Evolutionary conservation across 2,888 invertebrate species (phyloP), one percentile per base, ranked within the genome.

Genomic region (Dynastes hyllus): DNA sequence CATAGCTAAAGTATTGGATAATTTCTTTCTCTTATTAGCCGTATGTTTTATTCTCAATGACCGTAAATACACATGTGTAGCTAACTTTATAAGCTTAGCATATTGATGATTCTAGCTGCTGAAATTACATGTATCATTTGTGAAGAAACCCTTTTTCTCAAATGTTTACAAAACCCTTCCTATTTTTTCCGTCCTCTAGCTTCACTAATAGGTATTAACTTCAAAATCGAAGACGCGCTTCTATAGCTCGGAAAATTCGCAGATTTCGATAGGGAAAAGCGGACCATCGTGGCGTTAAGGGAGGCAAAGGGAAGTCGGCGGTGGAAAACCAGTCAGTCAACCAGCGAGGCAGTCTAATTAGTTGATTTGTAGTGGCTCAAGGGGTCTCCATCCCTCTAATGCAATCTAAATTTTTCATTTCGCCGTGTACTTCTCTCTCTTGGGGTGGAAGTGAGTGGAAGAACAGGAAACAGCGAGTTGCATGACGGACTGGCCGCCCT

Each of bases 351-450:
- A 87, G 86, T 88, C 89, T 90, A 90, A 89, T 90, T 90, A 90
- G 89, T 89, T 89, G 89, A 90, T 90, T 89, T 89, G 89, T 89
- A 90, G 90, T 89, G 88, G 89, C 88, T 88, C 87, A 86, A 88
- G 88, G 88, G 88, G 88, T 85, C 87, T 86, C 87, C 87, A 87
- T 87, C 87, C 88, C 88, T 88, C 87, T 88, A 88, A 89, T 89
- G 89, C 89, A 90, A 90, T 90, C 89, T 89, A 89, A 90, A 90
- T 90, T 90, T 88, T 89, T 89, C 89, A 89, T 89, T 88, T 86
- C 86, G 83, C 82, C 79, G 82, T 75, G 73, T 75, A 75, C 61
- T 75, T 61, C 73, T 83, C 84, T 80, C 80, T 82, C 81, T 81
- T 80, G 67, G 80, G 80, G 80, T 78, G 80, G 65, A 78, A 58